Conservation (phyloP, 2,797 vertebrate species). For the Micropoecilia bifurca region DNA sequence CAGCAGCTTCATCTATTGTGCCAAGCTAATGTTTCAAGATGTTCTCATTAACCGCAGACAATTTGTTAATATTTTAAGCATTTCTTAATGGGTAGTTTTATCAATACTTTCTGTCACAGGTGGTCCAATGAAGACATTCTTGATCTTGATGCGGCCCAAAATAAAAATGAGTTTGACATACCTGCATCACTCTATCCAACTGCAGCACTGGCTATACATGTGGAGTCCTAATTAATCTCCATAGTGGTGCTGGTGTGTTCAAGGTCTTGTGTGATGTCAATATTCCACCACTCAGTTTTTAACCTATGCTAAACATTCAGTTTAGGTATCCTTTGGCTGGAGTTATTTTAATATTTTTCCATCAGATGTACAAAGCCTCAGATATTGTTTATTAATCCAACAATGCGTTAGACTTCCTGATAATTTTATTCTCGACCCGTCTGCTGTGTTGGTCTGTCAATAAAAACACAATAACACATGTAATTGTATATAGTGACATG, state of each 20-base stretch:
- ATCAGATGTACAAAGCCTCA: not conserved
- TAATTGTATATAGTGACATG: not conserved
- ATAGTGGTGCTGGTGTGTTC: not conserved
- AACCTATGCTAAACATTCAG: not conserved
- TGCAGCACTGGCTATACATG: not conserved
- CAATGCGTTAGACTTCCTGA: not conserved
- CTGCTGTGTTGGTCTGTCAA: not conserved
- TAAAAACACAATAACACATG: not conserved
- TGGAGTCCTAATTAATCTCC: not conserved
- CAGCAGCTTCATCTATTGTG: too few species aligned
- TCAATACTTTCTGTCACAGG: too few species aligned
- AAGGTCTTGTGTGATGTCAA: not conserved
- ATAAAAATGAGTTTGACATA: too few species aligned
- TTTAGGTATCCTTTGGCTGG: too few species aligned
- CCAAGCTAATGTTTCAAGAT: too few species aligned
- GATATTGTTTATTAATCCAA: not conserved
- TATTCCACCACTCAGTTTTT: not conserved
- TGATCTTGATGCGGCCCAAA: too few species aligned
- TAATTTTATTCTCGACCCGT: not conserved
- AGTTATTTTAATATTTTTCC: not conserved
- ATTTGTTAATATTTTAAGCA: too few species aligned
- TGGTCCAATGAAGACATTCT: too few species aligned
- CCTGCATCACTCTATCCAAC: not conserved
- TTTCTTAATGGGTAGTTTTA: too few species aligned
- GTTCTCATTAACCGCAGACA: too few species aligned